These are phyloP conservation scores for Conchocele bisecta DNA, from an alignment of 2,888 invertebrate genomes.

Conservation along the genomic window DNA sequence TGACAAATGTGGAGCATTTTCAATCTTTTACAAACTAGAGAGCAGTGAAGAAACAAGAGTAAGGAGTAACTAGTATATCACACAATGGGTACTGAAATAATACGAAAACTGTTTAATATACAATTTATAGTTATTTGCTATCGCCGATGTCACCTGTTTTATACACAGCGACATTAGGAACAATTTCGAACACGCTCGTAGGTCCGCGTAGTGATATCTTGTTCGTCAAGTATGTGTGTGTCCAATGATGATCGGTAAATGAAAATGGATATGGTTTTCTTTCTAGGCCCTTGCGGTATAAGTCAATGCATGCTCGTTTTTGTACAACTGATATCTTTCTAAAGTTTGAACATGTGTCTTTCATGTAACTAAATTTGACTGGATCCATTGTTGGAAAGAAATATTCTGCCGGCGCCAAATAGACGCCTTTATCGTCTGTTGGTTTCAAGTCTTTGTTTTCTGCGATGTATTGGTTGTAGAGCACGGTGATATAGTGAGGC, in stretches of 20 bases:
- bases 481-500: constrained; percentile 71
- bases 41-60: no score
- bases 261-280: constrained; percentile 52
- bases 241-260: constrained; percentile 63
- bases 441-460: constrained; percentile 22
- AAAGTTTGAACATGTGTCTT: constrained; percentile 45
- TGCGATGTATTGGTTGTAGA: constrained; percentile 62
- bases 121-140: no score
- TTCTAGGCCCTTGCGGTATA: constrained; percentile 46
- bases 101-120: no score
- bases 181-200: constrained; percentile 27
- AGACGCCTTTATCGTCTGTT: constrained; percentile 46
- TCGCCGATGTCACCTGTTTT: no score
- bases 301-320: constrained; percentile 49
- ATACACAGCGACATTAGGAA: constrained; percentile 49
- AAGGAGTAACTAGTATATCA: no score
- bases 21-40: no score
- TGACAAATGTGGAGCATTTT: no score
- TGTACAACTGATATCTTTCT: constrained; percentile 38
- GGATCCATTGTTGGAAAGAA: constrained; percentile 64
- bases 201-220: constrained; percentile 17
- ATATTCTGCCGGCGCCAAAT: constrained; percentile 61
- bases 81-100: no score
- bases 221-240: constrained; percentile 53
- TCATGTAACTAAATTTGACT: constrained; percentile 55